A percentile compares a stretch with the other conserved stretches of the same genome.
Evolutionary conservation across 2,888 invertebrate genomes (phyloP).

Genomic region (Aphidius colemani): DNA sequence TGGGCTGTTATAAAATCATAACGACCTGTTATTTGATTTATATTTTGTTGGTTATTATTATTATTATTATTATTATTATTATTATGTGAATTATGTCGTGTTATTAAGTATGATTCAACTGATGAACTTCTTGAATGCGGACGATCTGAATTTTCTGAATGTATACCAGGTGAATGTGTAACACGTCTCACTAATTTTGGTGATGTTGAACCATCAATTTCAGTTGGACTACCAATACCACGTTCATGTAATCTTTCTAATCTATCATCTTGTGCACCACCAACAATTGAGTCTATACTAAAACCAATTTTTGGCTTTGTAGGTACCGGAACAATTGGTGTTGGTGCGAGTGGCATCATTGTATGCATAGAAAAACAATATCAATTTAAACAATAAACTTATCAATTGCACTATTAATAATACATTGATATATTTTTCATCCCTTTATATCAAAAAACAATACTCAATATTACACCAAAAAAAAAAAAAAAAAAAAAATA

Average conservation of each 20-base stretch:
- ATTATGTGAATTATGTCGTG: slow-evolving; percentile 57
- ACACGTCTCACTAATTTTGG: slow-evolving; percentile 44
- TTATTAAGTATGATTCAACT: slow-evolving; percentile 54
- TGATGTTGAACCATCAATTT: slow-evolving; percentile 54
- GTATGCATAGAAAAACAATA: slow-evolving; percentile 56
- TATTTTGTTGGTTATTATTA: slow-evolving; percentile 43
- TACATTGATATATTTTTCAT: background rate
- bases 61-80: slow-evolving; percentile 34
- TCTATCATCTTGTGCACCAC: slow-evolving; percentile 53
- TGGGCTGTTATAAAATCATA: slow-evolving; percentile 48
- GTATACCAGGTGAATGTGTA: slow-evolving; percentile 61
- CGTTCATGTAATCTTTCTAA: slow-evolving; percentile 47
- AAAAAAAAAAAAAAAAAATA: no score
- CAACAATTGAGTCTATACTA: slow-evolving; percentile 92
- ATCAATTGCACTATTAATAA: slow-evolving; percentile 17
- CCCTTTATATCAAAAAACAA: background rate
- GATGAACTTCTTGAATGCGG: slow-evolving; percentile 55
- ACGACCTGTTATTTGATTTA: slow-evolving; percentile 42
- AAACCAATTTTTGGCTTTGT: slow-evolving; percentile 93
- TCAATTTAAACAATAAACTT: slow-evolving; percentile 15
- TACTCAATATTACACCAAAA: no score
- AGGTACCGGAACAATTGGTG: slow-evolving; percentile 88
- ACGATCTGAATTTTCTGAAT: slow-evolving; percentile 62
- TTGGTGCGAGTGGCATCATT: slow-evolving; percentile 96
- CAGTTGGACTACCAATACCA: slow-evolving; percentile 50